phyloP scores from a whole-genome alignment of 2,113 vertebrate genomes.

The Forbesichthys agassizii region DNA sequence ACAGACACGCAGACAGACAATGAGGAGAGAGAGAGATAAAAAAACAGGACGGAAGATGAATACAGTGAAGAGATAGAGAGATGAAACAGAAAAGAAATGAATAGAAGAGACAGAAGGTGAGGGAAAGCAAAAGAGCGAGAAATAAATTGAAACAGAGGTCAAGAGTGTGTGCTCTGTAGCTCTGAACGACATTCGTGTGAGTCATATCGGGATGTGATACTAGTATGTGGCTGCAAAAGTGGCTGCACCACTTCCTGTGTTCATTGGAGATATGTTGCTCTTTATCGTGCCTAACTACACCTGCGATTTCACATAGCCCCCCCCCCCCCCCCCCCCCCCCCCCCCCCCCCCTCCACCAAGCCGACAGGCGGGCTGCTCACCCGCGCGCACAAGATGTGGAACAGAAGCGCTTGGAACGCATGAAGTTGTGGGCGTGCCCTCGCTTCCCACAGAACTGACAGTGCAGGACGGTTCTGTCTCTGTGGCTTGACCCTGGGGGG shows the following conservation, averaged over 20 bases:
- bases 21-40: neutral
- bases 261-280: too few relatives aligned
- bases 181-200: neutral
- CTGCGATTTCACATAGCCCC: neutral
- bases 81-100: neutral
- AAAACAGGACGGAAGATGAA: neutral
- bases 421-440: slow-evolving; percentile 91
- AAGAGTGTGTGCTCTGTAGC: neutral
- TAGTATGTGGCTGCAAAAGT: neutral
- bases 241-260: slow-evolving; percentile 52
- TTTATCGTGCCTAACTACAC: neutral
- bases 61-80: neutral
- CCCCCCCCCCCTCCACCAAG: too few relatives aligned
- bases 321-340: neutral
- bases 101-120: neutral
- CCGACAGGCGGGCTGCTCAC: slow-evolving; percentile 53
- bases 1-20: neutral
- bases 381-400: slow-evolving; percentile 96
- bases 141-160: neutral
- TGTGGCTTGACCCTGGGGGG: slow-evolving; percentile 78
- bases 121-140: neutral
- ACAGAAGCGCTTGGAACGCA: slow-evolving; percentile 94
- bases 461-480: slow-evolving; percentile 86
- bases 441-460: slow-evolving; percentile 97
- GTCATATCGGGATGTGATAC: slow-evolving; percentile 22